Base-by-base conservation (phyloP, 2,797 vertebrate species). In the Crax fasciolata region DNA sequence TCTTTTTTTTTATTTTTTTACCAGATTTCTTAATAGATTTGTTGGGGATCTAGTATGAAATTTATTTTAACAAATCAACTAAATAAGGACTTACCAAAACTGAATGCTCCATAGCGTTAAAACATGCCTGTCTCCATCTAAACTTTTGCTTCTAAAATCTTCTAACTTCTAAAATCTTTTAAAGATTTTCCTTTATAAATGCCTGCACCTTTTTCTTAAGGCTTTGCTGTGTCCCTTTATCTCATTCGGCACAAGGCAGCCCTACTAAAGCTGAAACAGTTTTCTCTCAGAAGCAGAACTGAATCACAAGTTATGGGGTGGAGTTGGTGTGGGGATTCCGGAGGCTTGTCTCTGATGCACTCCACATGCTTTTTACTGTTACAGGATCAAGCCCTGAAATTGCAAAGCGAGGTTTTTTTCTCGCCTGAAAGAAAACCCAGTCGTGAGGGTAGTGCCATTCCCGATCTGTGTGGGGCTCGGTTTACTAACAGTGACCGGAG, bases 401-500 rank as follows among this genome's bases (percentile, higher is more conserved):
- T 79, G 76, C 32, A 57, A 89, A 91, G 77, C 41, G 66, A 79
- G 91, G 5, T 13, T 19, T 51, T 91, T 41, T 68, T 84, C 68
- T 87, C 58, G 23, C 87, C 51, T 71, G 66, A 75, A 67, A 68
- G 65, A 48, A 93, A 90, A 49, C 46, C 51, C 39, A 57, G 52
- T 55, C 71, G 77, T 96, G 79, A 49, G 28, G 93, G 94, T 66
- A 92, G 61, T 86, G 82, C 73, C 87, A 52, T 57, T 81, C 90
- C 94, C 88, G 38, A 84, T 89, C 84, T 67, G 68, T 17, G 5
- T 72, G 86, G 88, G 74, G 76, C 88, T 97, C 87, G 80, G 80
- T 97, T 96, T 89, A 57, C 97, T 93, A 95, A 96, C 94, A 94
- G 52, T 43, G 80, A 89, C 57, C 48, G 5, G 90, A 93, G 79